Base-by-base conservation (phyloP, 2,888 invertebrate species). In the Amphipyra tragopoginis region DNA sequence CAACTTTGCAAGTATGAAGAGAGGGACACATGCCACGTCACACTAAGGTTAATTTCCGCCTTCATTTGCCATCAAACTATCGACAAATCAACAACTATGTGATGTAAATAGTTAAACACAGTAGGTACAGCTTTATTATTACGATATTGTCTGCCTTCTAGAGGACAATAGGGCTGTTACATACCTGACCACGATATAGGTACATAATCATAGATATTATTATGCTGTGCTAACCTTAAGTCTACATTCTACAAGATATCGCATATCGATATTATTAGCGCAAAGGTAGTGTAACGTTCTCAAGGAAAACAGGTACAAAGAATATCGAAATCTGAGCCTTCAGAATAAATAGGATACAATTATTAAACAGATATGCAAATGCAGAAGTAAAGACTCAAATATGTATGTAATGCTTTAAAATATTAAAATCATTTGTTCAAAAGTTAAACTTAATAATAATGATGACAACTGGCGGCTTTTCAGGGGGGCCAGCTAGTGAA, bases 221-320 rank as follows among this genome's bases (percentile, higher is more conserved):
- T n/a, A 15, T 49, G 9, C 50, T 38, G 39, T n/a, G 59, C 55
- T 71, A 67, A 64, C 63, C 65, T 75, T 65, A 70, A 55, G 39
- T 69, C 65, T 67, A 69, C 75, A 77, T 77, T 75, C 71, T 70
- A 65, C 62, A 64, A 75, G 65, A 60, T 71, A 78, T 69, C 58
- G 52, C 53, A 53, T 72, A 70, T 72, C 75, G 58, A 60, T 75
- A 72, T 70, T 73, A 70, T 68, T 69, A 69, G 58, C 67, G 44
- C 61, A 50, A 59, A 61, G 47, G 52, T 36, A 63, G 58, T 64
- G 53, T 64, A 60, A 62, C 62, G 48, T 56, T 70, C 52, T 70
- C 77, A 72, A 79, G 72, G 75, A 72, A 65, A 75, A 72, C 77
- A 33, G 51, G 67, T 71, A 53, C 48, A 48, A 45, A 44, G 43